Evolutionary conservation across 2,888 invertebrate species (phyloP).

Genomic region (Liposcelis brunnea): DNA sequence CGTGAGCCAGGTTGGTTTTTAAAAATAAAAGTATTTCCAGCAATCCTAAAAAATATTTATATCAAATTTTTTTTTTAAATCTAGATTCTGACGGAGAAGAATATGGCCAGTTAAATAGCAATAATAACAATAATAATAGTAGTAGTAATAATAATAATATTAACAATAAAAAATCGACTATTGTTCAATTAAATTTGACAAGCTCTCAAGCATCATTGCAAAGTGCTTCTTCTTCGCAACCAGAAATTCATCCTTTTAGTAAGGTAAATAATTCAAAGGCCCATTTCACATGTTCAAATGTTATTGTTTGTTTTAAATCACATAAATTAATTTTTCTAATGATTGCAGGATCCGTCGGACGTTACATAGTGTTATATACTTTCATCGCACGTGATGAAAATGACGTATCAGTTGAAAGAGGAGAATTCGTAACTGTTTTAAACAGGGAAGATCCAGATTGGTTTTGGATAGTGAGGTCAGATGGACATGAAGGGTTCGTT

Average conservation of each 20-base stretch:
- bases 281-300: not conserved
- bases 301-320: no score
- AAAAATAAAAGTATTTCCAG: no score
- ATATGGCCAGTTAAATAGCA: constrained; percentile 16
- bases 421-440: constrained; percentile 88
- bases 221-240: constrained; percentile 29
- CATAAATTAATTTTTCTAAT: constrained; percentile 5
- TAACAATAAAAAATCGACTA: constrained; percentile 13
- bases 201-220: constrained; percentile 34
- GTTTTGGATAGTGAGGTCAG: constrained; percentile 89
- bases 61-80: no score
- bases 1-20: constrained; percentile 36
- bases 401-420: constrained; percentile 82
- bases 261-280: constrained; percentile 29
- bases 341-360: constrained; percentile 65
- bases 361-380: constrained; percentile 83
- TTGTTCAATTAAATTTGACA: constrained; percentile 24
- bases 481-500: constrained; percentile 89
- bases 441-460: constrained; percentile 92
- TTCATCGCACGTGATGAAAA: constrained; percentile 88
- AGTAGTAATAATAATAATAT: constrained; percentile 16
- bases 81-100: constrained; percentile 8
- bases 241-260: constrained; percentile 39
- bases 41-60: no score
- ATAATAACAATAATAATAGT: constrained; percentile 16